Conservation (phyloP, 1,140 invertebrate species). For the Stenopsyche tienmushanensis region DNA sequence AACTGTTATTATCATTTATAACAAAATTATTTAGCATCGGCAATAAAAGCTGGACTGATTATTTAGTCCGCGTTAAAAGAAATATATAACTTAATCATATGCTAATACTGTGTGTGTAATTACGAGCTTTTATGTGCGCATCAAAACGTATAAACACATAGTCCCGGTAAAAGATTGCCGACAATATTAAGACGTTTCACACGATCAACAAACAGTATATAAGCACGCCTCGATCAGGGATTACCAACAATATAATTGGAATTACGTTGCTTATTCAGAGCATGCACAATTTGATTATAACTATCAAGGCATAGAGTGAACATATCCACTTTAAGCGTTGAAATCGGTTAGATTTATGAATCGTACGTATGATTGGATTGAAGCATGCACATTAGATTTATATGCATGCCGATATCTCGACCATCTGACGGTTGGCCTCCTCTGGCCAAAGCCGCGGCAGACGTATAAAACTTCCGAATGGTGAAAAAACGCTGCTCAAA, state of each 20-base stretch:
- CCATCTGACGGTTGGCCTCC: too few species aligned
- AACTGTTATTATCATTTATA: slow-evolving; percentile 21
- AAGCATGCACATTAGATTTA: background rate
- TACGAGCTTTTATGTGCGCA: slow-evolving; percentile 19
- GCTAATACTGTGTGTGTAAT: slow-evolving; percentile 5
- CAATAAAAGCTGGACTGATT: background rate
- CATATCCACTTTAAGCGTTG: too few species aligned
- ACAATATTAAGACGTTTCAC: slow-evolving; percentile 31
- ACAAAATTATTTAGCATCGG: too few species aligned
- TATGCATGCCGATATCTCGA: too few species aligned
- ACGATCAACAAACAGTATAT: slow-evolving; percentile 31
- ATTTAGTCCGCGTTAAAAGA: background rate
- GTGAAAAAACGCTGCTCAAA: slow-evolving; percentile 34
- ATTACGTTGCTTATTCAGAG: too few species aligned
- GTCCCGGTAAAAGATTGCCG: slow-evolving; percentile 24
- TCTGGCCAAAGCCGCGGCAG: too few species aligned
- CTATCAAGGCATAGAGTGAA: too few species aligned
- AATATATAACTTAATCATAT: background rate
- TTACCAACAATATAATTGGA: too few species aligned
- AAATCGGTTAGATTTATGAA: background rate
- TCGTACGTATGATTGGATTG: background rate
- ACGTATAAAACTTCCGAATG: background rate
- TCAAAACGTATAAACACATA: slow-evolving; percentile 26
- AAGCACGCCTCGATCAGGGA: too few species aligned
- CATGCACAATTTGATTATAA: too few species aligned